Evolutionary conservation across 2,888 invertebrate genomes (phyloP), one percentile per base, ranked within the genome.

Genomic region (Oxycera nigricornis): DNA sequence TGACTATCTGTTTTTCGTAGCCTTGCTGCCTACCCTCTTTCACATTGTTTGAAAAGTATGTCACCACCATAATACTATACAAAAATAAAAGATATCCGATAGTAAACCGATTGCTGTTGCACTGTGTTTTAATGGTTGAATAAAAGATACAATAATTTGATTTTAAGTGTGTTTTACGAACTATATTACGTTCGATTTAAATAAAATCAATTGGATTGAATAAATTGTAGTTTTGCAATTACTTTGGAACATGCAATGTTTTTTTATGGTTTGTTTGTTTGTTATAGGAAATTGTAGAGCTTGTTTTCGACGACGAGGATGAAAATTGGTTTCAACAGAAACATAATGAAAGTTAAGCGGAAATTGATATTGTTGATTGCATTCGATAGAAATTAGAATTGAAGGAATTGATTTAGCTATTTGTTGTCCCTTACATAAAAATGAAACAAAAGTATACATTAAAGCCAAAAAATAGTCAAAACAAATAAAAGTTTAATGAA

Each of bases 141-240:
- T 35, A 46, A 46, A 7, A 46, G 14, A 46, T 7, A 14, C 46
- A 46, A 46, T 14, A 46, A 46, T 46, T n/a, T 46, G n/a, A 46
- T 46, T 46, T 46, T 46, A 35, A 46, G 46, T n/a, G 46, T 46
- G 46, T 46, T 46, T 14, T 46, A 55, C 41, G 41, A 41, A 52
- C 55, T 55, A 35, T 70, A 55, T 70, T 70, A 35, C 65, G 41
- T 70, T 70, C 70, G 70, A 70, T 70, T 70, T 70, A 55, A 70
- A 52, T 31, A 31, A 70, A 55, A 70, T 55, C 70, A 70, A 52
- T 70, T 55, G n/a, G 22, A 52, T 55, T 55, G 31, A 41, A 35
- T 35, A 55, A 70, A 70, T 55, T 55, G 55, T 55, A 55, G 31
- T 55, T 30, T 52, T 11, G 55, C 67, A 50, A 70, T 70, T 55